These are phyloP conservation scores for Diorhabda elongata DNA, from an alignment of 1,140 invertebrate species.

Conservation along the genomic window DNA sequence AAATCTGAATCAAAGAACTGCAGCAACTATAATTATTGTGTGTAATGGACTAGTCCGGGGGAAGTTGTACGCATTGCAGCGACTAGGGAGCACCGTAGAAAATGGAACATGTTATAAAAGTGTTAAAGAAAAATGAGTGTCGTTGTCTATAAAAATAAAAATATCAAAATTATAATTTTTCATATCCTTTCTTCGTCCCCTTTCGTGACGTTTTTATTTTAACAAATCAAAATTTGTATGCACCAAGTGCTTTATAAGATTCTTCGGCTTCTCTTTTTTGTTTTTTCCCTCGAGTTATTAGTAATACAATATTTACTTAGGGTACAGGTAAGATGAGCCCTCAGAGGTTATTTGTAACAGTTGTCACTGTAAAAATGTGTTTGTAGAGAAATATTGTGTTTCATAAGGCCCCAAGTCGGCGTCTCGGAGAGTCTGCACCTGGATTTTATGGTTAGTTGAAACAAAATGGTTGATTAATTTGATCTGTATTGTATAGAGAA, in stretches of 20 bases:
- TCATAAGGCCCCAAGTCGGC: neutral
- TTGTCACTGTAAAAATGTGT: slow-evolving; percentile 1
- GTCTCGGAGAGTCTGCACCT: neutral
- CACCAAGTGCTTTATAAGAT: neutral
- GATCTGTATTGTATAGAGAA: neutral
- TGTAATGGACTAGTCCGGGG: no score
- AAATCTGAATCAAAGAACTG: no score
- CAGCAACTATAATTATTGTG: no score
- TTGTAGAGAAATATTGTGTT: neutral
- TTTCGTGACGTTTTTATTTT: neutral
- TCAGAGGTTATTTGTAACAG: neutral
- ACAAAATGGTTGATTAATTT: neutral
- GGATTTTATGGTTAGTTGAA: neutral
- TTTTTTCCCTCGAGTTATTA: neutral
- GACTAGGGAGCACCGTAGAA: no score
- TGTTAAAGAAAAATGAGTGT: no score
- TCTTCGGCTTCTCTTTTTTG: neutral
- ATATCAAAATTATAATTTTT: no score
- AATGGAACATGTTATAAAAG: no score
- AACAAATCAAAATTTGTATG: neutral
- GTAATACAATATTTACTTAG: slow-evolving; percentile 3
- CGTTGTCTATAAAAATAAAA: no score
- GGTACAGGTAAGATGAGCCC: slow-evolving; percentile 1
- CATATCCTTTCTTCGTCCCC: neutral
- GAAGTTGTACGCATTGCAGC: no score